A percentile compares a stretch with the other conserved stretches of the same genome.
These are phyloP conservation scores for Diadema setosum DNA, from an alignment of 35 echinoderm and acorn worm species.

Conservation along the genomic window DNA sequence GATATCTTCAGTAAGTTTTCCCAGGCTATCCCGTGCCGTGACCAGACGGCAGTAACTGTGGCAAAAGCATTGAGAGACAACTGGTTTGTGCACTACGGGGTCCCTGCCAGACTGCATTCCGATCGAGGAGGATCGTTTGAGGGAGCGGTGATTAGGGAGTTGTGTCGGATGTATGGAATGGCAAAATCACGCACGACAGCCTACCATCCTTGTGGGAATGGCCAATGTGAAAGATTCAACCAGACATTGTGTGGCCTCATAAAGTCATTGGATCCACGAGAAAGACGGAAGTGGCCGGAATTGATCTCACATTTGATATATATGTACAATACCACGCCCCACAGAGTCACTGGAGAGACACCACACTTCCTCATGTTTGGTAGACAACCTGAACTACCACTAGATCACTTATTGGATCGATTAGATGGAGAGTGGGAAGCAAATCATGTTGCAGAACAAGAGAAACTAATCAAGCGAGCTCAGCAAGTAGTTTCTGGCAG, in stretches of 20 bases:
- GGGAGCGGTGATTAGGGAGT: not conserved
- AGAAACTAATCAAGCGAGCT: not conserved
- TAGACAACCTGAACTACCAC: not conserved
- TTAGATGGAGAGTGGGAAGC: not conserved
- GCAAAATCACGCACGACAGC: slow-evolving; percentile 1
- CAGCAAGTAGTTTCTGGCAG: not conserved
- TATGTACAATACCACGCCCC: slow-evolving; percentile 37
- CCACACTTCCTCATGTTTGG: slow-evolving; percentile 28
- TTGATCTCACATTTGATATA: slow-evolving; percentile 5
- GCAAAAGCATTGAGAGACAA: not conserved
- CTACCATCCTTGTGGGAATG: slow-evolving; percentile 39
- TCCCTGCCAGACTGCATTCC: slow-evolving; percentile 30
- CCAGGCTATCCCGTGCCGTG: not conserved
- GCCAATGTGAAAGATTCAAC: slow-evolving; percentile 26
- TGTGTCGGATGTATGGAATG: slow-evolving; percentile 35
- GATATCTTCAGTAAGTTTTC: slow-evolving; percentile 53
- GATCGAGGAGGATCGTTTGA: slow-evolving; percentile 60
- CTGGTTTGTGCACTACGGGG: slow-evolving; percentile 53
- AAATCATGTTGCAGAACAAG: not conserved
- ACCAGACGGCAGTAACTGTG: not conserved
- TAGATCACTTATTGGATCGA: slow-evolving; percentile 3
- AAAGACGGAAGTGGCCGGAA: slow-evolving; percentile 16
- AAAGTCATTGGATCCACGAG: not conserved
- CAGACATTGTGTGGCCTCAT: slow-evolving; percentile 27
- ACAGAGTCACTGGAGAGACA: not conserved